Base-by-base conservation (phyloP, 2,113 vertebrate species). In the Elgaria multicarinata region DNA sequence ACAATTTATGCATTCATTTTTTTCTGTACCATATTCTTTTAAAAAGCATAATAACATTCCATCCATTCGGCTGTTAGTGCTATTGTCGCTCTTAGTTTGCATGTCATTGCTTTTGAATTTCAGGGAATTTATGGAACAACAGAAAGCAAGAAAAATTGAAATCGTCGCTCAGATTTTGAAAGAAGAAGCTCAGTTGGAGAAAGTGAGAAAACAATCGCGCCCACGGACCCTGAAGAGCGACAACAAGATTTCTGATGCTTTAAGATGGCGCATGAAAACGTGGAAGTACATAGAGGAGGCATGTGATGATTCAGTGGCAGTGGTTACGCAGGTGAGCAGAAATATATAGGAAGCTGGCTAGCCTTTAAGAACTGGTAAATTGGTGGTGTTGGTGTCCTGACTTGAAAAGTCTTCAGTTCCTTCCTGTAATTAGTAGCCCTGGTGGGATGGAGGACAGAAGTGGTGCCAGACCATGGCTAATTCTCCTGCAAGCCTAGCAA, bases 111-210 rank as follows among this genome's bases (percentile, higher is more conserved):
- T 93, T 88, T 89, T n/a, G n/a, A 16, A 39, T 96, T 95, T 16
- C 93, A 99, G 99, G 88, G 96, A 97, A 95, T 97, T 96, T 46
- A 92, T 93, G 92, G 96, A 98, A 84, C 95, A 82, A 79, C 98
- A 98, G 94, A 98, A 97, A 94, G 94, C 95, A 87, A 96, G 97
- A 58, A 98, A 95, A 93, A 93, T 95, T 31, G 97, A 98, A 88
- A 98, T 99, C 2, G 95, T 98, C 3, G 91, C 95, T 84, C 96
- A 94, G 86, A 95, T 99, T 88, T 93, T 98, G 87, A 94, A 94
- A 92, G 98, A 99, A 93, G 95, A 96, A 80, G 94, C 97, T 12
- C 76, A 92, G 71, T 53, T 92, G 22, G 93, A 90, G 33, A 97
- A 92, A 80, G 91, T 79, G 76, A 96, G 89, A 81, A 97, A 72